phyloP scores from a whole-genome alignment of 2,797 vertebrate genomes.

The Cetoscarus ocellatus region DNA sequence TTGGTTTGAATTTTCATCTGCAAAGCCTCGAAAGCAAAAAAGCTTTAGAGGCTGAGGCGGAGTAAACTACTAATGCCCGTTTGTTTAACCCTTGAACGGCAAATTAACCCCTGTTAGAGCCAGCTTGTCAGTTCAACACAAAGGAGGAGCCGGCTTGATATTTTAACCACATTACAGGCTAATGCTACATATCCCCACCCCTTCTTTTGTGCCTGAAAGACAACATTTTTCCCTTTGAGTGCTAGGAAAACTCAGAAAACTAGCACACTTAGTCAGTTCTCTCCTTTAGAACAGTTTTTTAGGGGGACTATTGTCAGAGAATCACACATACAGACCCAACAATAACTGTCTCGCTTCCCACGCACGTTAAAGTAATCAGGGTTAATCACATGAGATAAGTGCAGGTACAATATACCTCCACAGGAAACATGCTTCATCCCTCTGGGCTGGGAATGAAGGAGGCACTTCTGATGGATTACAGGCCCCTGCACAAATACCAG shows the following conservation, averaged over 20 bases:
- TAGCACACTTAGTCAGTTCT: neutral
- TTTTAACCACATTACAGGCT: slow-evolving; percentile 57
- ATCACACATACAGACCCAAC: neutral
- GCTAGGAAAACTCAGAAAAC: neutral
- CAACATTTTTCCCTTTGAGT: neutral
- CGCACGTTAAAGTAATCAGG: slow-evolving; percentile 15
- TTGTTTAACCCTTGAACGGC: slow-evolving; percentile 82
- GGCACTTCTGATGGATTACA: slow-evolving; percentile 63
- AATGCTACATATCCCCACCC: slow-evolving; percentile 32
- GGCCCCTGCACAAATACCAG: slow-evolving; percentile 43
- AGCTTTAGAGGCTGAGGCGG: slow-evolving; percentile 12
- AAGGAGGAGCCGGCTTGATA: slow-evolving; percentile 53
- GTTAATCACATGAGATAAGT: slow-evolving; percentile 52
- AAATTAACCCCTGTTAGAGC: slow-evolving; percentile 83
- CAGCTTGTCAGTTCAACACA: slow-evolving; percentile 73
- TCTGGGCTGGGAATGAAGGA: slow-evolving; percentile 35
- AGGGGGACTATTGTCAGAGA: neutral
- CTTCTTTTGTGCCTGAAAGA: neutral
- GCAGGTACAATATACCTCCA: slow-evolving; percentile 42
- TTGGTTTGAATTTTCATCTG: slow-evolving; percentile 31
- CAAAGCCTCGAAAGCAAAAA: slow-evolving; percentile 10
- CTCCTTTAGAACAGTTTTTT: neutral
- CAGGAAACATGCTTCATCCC: slow-evolving; percentile 61
- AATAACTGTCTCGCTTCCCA: slow-evolving; percentile 3
- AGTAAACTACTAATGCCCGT: slow-evolving; percentile 68